Conservation (phyloP, 2,797 vertebrate genomes). For the Taenioides sp. region DNA sequence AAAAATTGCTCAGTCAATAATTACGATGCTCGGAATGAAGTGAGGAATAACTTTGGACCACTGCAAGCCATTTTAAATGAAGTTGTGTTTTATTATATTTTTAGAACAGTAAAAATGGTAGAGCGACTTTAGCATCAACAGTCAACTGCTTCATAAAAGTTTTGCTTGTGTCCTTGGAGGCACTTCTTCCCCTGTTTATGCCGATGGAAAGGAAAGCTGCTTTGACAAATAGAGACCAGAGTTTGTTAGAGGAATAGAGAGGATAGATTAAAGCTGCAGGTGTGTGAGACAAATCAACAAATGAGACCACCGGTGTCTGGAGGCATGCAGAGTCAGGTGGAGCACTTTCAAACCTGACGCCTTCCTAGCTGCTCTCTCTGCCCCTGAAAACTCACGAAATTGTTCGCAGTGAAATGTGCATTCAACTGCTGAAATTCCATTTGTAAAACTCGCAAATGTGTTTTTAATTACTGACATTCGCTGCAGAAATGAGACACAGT, state of each 20-base stretch:
- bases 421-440: no score
- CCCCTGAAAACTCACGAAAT: not conserved
- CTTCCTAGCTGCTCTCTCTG: slow-evolving; percentile 12
- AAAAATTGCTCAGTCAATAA: no score
- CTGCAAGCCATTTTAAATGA: no score
- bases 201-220: slow-evolving; percentile 23
- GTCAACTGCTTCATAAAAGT: not conserved
- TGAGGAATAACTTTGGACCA: no score
- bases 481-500: no score
- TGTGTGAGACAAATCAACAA: slow-evolving; percentile 54
- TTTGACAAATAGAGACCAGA: slow-evolving; percentile 23
- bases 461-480: no score
- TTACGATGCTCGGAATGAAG: no score
- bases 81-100: no score
- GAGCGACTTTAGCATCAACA: not conserved
- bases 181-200: slow-evolving; percentile 15
- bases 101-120: no score
- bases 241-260: slow-evolving; percentile 35
- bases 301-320: slow-evolving; percentile 44
- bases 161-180: slow-evolving; percentile 11
- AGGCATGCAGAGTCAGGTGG: slow-evolving; percentile 54
- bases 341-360: slow-evolving; percentile 34
- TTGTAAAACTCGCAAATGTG: no score
- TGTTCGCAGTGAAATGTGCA: not conserved
- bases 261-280: slow-evolving; percentile 48